Evolutionary conservation across 2,888 invertebrate genomes (phyloP), one percentile per base, ranked within the genome.

Genomic region (Sphecodes monilicornis): DNA sequence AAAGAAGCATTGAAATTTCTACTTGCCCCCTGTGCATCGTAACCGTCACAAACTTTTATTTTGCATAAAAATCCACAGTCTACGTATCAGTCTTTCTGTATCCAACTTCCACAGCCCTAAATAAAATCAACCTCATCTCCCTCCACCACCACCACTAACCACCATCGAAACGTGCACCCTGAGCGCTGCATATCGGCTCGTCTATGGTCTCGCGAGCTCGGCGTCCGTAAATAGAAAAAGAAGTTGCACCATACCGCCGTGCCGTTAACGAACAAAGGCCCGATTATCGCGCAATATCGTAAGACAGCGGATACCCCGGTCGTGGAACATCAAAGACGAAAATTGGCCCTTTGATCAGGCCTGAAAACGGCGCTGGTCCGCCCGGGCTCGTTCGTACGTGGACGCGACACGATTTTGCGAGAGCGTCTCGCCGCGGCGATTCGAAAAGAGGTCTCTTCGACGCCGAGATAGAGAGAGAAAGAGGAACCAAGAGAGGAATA

Each of bases 331-430:
- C 77, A 80, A 76, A 78, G 77, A 80, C 76, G 80, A 70, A 77
- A 85, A 85, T 81, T 64, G 54, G 64, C 32, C 69, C 78, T 86
- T 85, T 86, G 85, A 86, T 86, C 85, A 72, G 73, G 16, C 18
- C 36, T 29, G 77, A 68, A 66, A 77, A 85, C 60, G 46, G n/a
- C 6, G 76, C 16, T 5, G 75, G 75, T 66, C 73, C 29, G 29
- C 13, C 22, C 50, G 36, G 32, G n/a, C 29, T 57, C 29, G 76
- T 54, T 72, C 71, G 73, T 66, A n/a, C 75, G 64, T 36, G 32
- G 66, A 68, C 60, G 76, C 85, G 80, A 73, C 78, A 78, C 76
- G 85, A 86, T 86, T 86, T 85, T 86, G 81, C 50, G n/a, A 50
- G 78, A 79, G 78, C 76, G 79, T 84, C 70, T 83, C 83, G 71